Conservation (phyloP, 1,140 invertebrate genomes). For the Adelges cooleyi region DNA sequence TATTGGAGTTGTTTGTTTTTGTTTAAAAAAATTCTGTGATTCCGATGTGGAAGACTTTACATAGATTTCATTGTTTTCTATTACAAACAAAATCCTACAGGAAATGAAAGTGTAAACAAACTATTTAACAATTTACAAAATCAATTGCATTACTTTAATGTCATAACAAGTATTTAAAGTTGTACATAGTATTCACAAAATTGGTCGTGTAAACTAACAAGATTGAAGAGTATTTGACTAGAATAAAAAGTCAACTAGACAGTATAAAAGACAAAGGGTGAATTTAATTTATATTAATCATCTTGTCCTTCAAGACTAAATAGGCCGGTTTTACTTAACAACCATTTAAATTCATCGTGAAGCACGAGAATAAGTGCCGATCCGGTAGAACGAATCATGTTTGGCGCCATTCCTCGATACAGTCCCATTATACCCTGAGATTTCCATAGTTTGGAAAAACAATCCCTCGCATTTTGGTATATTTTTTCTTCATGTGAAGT, state of each 20-base stretch:
- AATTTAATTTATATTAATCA: neutral
- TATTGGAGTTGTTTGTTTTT: too few species aligned
- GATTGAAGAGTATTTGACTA: constrained; percentile 24
- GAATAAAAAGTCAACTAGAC: constrained; percentile 7
- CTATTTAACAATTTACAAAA: neutral
- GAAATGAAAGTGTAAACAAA: too few species aligned
- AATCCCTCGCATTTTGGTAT: constrained; percentile 16
- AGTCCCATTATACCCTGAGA: constrained; percentile 11
- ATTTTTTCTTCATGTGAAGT: constrained; percentile 14
- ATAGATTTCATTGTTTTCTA: too few species aligned
- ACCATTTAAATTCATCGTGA: constrained; percentile 21
- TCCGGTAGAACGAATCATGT: constrained; percentile 16
- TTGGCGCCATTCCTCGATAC: constrained; percentile 12
- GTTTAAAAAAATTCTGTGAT: too few species aligned
- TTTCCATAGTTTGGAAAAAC: constrained; percentile 15
- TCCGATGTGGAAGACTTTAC: too few species aligned
- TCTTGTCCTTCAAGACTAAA: neutral
- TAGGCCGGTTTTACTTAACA: constrained; percentile 11
- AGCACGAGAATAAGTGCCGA: constrained; percentile 17
- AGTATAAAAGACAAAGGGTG: neutral
- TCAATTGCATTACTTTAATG: constrained; percentile 14
- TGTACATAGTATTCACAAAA: constrained; percentile 13
- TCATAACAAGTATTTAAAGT: constrained; percentile 20
- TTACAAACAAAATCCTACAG: too few species aligned
- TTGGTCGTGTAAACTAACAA: constrained; percentile 22